These are phyloP conservation scores for Nyctibius grandis DNA, from an alignment of 2,797 vertebrate species.

Conservation along the genomic window DNA sequence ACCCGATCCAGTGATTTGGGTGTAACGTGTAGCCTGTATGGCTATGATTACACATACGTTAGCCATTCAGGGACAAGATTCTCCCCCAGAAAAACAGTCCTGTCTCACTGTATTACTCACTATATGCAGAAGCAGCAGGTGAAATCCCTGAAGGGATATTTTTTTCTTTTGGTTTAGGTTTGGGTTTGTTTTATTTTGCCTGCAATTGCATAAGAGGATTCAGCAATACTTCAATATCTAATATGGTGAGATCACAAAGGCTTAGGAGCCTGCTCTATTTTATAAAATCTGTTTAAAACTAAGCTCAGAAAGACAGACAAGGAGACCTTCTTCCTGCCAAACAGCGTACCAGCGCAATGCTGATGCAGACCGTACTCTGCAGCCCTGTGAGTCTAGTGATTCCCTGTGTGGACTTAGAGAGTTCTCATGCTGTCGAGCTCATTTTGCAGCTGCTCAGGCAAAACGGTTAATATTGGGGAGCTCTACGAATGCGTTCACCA, in stretches of 20 bases:
- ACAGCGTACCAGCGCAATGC: not conserved
- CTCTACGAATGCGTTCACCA: not conserved
- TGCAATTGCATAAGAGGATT: not conserved
- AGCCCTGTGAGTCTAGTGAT: not conserved
- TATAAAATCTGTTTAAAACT: not conserved
- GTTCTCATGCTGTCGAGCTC: not conserved
- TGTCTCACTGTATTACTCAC: not conserved
- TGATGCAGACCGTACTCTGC: not conserved
- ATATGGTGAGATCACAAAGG: not conserved
- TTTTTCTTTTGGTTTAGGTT: not conserved
- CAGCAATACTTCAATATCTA: not conserved
- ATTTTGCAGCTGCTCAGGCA: not conserved
- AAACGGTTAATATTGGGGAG: not conserved
- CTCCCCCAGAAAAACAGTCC: not conserved
- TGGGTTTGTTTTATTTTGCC: not conserved
- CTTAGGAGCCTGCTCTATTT: not conserved
- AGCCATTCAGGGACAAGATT: not conserved
- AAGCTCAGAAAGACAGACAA: not conserved
- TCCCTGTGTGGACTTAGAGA: not conserved
- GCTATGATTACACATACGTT: not conserved
- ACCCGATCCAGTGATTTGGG: not conserved
- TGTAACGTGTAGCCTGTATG: rapidly evolving
- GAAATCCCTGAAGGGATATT: not conserved
- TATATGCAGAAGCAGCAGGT: not conserved
- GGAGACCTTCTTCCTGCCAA: not conserved